Conservation (phyloP, 2,888 invertebrate species). For the Ophion ellenae region DNA sequence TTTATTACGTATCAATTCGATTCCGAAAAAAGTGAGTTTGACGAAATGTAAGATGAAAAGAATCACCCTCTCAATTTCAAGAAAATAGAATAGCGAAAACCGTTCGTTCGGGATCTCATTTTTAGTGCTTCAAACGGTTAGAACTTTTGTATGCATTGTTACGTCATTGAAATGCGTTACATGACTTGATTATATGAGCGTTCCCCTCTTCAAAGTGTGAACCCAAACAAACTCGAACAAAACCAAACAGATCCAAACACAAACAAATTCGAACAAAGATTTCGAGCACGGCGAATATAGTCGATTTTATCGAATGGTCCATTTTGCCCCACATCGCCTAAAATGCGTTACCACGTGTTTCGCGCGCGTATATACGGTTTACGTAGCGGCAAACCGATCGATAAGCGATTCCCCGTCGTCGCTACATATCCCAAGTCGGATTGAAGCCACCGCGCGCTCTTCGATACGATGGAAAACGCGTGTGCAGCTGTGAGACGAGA, state of each 20-base stretch:
- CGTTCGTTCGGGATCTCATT: no score
- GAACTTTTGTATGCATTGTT: no score
- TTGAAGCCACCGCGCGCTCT: conserved; percentile 4
- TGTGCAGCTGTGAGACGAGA: not conserved
- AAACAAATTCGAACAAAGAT: not conserved
- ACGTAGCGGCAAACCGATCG: conserved; percentile 45
- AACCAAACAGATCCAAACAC: not conserved
- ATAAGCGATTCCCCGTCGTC: conserved; percentile 48
- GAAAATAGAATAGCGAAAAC: no score
- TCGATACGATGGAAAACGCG: not conserved
- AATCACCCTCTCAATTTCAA: no score
- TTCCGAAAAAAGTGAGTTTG: no score
- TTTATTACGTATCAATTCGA: no score
- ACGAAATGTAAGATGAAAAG: no score
- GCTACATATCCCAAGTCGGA: conserved; percentile 27
- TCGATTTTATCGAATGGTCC: not conserved
- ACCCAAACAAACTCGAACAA: no score
- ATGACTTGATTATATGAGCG: no score
- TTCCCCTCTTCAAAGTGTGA: no score
- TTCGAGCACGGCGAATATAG: not conserved
- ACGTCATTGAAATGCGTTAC: no score
- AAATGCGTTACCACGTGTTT: conserved; percentile 27
- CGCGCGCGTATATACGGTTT: not conserved
- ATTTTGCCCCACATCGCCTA: not conserved
- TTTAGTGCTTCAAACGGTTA: no score